Conservation (phyloP, 2,797 vertebrate species). For the Eupleurogrammus muticus region DNA sequence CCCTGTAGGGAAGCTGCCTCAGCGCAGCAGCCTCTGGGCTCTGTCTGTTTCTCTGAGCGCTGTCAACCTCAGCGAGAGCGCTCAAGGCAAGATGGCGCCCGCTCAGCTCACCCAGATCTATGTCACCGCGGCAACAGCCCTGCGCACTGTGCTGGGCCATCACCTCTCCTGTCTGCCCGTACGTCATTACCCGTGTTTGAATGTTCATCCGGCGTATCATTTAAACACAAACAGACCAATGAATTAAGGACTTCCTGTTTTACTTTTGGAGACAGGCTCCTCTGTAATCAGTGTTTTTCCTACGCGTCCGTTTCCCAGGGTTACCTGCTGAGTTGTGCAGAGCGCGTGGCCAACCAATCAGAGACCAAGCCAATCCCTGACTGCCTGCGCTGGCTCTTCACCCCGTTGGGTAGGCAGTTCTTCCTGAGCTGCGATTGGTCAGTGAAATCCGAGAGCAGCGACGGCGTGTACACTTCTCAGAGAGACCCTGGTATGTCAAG, state of each 20-base stretch:
- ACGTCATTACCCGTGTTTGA: constrained; percentile 55
- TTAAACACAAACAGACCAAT: neutral
- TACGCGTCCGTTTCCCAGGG: constrained; percentile 78
- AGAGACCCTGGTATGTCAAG: constrained; percentile 89
- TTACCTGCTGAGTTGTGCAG: constrained; percentile 92
- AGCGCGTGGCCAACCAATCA: constrained; percentile 84
- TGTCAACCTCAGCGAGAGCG: constrained; percentile 95
- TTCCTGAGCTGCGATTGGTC: constrained; percentile 97
- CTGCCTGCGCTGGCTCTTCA: constrained; percentile 94
- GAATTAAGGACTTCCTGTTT: neutral
- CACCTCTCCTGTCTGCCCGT: constrained; percentile 92
- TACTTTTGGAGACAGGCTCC: neutral
- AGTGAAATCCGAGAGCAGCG: constrained; percentile 87
- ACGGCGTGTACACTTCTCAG: constrained; percentile 90
- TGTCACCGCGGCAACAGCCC: constrained; percentile 91
- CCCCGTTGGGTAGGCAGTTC: constrained; percentile 93
- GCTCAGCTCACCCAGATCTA: constrained; percentile 92
- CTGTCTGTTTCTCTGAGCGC: constrained; percentile 94
- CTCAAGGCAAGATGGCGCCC: constrained; percentile 91
- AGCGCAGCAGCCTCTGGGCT: constrained; percentile 88
- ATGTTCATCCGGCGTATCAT: neutral
- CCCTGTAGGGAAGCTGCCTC: constrained; percentile 90
- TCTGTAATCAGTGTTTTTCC: neutral
- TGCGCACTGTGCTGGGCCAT: constrained; percentile 87
- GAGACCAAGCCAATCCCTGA: constrained; percentile 89